These are phyloP conservation scores for Brachypodius melanocephalos DNA, from an alignment of 2,113 vertebrate genomes.

Conservation along the genomic window DNA sequence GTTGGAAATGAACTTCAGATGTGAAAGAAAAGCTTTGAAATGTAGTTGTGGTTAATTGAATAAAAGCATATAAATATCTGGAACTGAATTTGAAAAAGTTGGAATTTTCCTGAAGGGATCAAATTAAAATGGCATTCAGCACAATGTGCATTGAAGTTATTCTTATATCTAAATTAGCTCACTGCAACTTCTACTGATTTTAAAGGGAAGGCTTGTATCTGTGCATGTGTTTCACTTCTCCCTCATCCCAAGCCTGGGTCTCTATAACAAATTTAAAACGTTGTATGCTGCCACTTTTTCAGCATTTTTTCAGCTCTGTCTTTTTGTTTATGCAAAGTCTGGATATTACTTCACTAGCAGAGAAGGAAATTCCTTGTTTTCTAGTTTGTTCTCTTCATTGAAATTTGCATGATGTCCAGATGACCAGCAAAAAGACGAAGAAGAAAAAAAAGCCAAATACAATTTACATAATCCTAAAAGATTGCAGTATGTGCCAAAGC, in stretches of 20 bases:
- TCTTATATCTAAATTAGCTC: not conserved
- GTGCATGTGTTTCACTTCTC: not conserved
- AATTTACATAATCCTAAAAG: not conserved
- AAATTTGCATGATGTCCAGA: not conserved
- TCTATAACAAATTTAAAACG: not conserved
- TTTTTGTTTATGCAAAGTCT: not conserved
- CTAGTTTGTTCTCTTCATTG: not conserved
- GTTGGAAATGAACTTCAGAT: not conserved
- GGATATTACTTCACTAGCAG: not conserved
- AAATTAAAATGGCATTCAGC: not conserved
- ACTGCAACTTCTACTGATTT: not conserved
- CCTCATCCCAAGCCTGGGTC: not conserved
- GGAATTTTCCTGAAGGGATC: not conserved
- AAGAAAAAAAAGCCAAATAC: not conserved
- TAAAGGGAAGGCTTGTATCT: not conserved
- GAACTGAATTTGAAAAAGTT: not conserved
- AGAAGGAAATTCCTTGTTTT: not conserved
- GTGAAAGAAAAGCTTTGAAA: not conserved
- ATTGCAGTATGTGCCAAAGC: not conserved
- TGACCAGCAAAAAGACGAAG: not conserved
- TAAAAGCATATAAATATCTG: not conserved
- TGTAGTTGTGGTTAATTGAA: not conserved
- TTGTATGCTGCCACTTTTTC: not conserved
- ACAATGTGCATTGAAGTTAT: not conserved
- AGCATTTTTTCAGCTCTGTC: not conserved